Evolutionary conservation across 2,888 invertebrate species (phyloP).

Genomic region (Girardia tigrina): DNA sequence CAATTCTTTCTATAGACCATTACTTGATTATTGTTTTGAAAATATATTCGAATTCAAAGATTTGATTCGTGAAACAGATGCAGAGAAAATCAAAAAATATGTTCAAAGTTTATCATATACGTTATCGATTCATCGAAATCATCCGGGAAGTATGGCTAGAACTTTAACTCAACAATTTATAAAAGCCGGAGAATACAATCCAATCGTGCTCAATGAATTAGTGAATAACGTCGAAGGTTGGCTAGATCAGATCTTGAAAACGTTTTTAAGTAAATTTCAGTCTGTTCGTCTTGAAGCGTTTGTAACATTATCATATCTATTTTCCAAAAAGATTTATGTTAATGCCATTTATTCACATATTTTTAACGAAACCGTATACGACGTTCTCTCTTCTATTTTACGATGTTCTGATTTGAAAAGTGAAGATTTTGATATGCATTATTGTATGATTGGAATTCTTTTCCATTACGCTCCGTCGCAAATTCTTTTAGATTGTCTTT

Average conservation of each 20-base stretch:
- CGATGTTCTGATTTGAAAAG: slow-evolving; percentile 15
- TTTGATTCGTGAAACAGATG: not conserved
- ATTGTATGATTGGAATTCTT: not conserved
- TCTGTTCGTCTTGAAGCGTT: not conserved
- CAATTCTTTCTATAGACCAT: not conserved
- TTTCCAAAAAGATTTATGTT: not conserved
- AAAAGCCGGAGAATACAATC: not conserved
- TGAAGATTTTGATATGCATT: slow-evolving; percentile 7
- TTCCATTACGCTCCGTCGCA: not conserved
- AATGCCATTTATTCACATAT: not conserved
- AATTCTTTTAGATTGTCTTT: not conserved
- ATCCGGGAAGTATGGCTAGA: not conserved
- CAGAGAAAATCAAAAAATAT: slow-evolving; percentile 1
- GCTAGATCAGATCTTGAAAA: not conserved
- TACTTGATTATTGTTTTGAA: not conserved
- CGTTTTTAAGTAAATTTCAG: slow-evolving; percentile 12
- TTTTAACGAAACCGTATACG: not conserved
- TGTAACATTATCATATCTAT: not conserved
- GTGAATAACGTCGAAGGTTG: not conserved
- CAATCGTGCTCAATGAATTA: not conserved
- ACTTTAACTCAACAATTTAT: slow-evolving; percentile 23
- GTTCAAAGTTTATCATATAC: not conserved
- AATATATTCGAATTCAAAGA: not conserved
- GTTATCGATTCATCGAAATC: slow-evolving; percentile 6
- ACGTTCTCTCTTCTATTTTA: not conserved